Evolutionary conservation across 2,113 vertebrate genomes (phyloP).

Genomic region (Apeltes quadracus): DNA sequence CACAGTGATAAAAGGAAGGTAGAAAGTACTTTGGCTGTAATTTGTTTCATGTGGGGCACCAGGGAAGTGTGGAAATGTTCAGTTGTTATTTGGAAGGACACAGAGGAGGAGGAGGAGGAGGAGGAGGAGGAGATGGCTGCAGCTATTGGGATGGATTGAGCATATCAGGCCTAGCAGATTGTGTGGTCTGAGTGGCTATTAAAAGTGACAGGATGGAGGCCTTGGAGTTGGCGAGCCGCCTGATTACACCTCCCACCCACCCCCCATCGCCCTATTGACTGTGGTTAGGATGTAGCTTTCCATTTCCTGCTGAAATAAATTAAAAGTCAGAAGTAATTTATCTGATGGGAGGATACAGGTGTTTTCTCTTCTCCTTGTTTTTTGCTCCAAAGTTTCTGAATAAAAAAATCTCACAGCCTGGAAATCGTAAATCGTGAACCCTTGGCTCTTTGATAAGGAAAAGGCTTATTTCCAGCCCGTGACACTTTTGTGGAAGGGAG

Average conservation of each 20-base stretch:
- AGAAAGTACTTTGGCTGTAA: conserved; percentile 50
- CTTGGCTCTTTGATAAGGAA: conserved; percentile 81
- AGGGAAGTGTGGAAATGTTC: conserved; percentile 71
- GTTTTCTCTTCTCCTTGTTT: conserved; percentile 63
- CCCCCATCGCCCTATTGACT: conserved; percentile 92
- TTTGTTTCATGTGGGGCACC: conserved; percentile 58
- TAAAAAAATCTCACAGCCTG: conserved; percentile 83
- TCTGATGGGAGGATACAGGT: conserved; percentile 92
- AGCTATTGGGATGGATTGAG: conserved; percentile 82
- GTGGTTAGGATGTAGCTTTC: conserved; percentile 95
- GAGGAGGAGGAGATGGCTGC: conserved; percentile 68
- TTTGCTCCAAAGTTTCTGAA: conserved; percentile 79
- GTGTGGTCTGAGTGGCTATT: conserved; percentile 93
- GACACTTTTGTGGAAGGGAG: conserved; percentile 93
- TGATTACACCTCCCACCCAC: conserved; percentile 89
- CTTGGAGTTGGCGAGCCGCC: conserved; percentile 86
- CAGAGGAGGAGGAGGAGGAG: conserved; percentile 57
- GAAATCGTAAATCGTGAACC: conserved; percentile 98
- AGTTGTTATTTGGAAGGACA: conserved; percentile 88
- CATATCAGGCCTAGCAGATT: conserved; percentile 89
- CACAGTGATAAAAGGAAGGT: conserved; percentile 18
- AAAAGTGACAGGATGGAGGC: conserved; percentile 92
- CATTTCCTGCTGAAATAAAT: conserved; percentile 99
- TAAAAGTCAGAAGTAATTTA: conserved; percentile 99
- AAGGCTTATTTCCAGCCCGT: conserved; percentile 93